Base-by-base conservation (phyloP, 1,140 invertebrate genomes). In the Polypedilum pembai region DNA sequence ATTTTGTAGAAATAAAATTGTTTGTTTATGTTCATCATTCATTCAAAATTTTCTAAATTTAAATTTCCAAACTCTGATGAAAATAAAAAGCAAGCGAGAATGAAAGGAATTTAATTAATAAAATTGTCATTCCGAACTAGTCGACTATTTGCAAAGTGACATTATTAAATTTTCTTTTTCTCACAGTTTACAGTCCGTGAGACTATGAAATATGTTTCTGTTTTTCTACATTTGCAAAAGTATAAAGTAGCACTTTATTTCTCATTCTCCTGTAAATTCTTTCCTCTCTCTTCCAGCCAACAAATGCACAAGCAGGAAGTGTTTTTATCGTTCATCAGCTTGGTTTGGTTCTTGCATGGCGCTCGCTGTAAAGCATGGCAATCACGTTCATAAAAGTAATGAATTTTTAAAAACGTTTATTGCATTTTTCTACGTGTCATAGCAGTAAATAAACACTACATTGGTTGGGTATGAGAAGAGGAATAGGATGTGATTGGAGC, bases 351-450 rank as follows among this genome's bases (percentile, higher is more conserved):
- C 24, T 33, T 33, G 24, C 24, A 33, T 33, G 24, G 5, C 5
- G 24, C 15, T 56, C 8, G 41, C 15, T 56, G 45, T n/a, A 56
- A 45, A 45, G 41, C 41, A 45, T 12, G 41, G 45, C 8, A 56
- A 56, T 56, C 45, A 56, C 45, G 45, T 56, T 56, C 10, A 56
- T 56, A 56, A 56, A 56, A 56, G 45, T 56, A 56, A 56, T 56
- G 45, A 56, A 56, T 56, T 56, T 56, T 56, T 56, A 56, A 56
- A 56, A 56, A 56, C 45, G 45, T 56, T 56, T 56, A 56, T 56
- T 56, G 45, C 45, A 56, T 56, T 56, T 56, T 56, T 56, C 45
- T 56, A 56, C 45, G 45, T 56, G 45, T 56, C 45, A 56, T n/a
- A 33, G 12, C 15, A 56, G 45, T 56, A 56, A 56, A 56, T 56